Evolutionary conservation across 2,113 vertebrate genomes (phyloP), one percentile per base, ranked within the genome.

Genomic region (Oceanodroma tethys): DNA sequence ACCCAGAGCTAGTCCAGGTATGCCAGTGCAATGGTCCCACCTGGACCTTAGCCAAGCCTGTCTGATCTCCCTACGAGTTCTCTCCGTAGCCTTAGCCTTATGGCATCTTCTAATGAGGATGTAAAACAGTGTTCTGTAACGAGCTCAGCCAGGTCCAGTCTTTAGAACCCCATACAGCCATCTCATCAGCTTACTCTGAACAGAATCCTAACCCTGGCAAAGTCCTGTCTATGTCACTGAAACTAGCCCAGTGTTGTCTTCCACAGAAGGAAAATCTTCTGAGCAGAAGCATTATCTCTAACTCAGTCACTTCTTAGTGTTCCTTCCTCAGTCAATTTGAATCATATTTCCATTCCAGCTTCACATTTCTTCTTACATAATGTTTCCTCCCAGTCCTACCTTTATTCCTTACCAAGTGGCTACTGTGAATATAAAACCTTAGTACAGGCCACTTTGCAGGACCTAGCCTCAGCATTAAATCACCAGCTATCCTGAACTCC

Each of bases 121-220:
- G 21, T 42, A 68, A 81, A 75, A 9, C 20, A 40, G 14, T 40
- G 7, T 40, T 48, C 47, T 84, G 16, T 43, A 76, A 53, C 15
- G 43, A 53, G 26, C 11, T 76, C 15, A 56, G 14, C 15, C 0
- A 0, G 5, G 13, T 63, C 30, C 26, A 27, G 1, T 67, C 34
- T 56, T 72, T 53, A 63, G 26, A 67, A 7, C 3, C 19, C 13
- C 19, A 8, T 6, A 27, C 3, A 67, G 7, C 17, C 56, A 16
- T 80, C 36, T 55, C 32, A 34, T 59, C 11, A 48, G 1, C 6
- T 90, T 67, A 50, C 52, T 58, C 32, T 47, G 22, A 56, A 59
- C 75, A 75, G 19, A 76, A 72, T 67, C 6, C 4, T 59, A 42
- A 43, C 4, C 4, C 4, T 72, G 34, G 17, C 23, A 68, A 84